Evolutionary conservation across 2,113 vertebrate genomes (phyloP).

Genomic region (Gopherus flavomarginatus): DNA sequence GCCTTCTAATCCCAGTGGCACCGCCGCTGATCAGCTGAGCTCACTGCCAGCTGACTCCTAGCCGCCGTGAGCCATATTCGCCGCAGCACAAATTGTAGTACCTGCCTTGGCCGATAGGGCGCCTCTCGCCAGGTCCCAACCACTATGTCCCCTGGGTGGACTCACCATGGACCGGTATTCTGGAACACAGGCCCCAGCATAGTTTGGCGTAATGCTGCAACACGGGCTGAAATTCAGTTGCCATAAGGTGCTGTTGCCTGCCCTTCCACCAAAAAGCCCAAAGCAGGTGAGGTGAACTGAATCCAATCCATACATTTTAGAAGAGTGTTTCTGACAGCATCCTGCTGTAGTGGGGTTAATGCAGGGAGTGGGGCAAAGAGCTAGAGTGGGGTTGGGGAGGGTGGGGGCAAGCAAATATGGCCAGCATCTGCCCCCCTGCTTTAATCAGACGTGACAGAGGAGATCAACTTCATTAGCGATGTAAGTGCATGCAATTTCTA

Average conservation of each 20-base stretch:
- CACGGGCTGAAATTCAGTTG: fast-evolving
- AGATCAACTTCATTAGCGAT: no score
- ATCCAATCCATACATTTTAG: background rate
- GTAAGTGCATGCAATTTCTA: background rate
- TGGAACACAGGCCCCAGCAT: background rate
- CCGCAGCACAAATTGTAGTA: no score
- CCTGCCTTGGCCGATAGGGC: no score
- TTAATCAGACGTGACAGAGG: background rate
- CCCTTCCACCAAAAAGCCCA: constrained; percentile 73
- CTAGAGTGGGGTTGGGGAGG: background rate
- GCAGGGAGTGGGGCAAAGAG: background rate
- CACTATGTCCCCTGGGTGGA: background rate
- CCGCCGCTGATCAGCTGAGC: no score
- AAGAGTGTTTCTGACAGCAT: background rate
- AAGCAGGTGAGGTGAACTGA: constrained; percentile 63
- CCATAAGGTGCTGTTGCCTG: fast-evolving
- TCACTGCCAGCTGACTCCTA: no score
- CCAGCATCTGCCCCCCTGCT: background rate
- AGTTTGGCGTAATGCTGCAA: background rate
- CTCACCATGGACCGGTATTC: background rate
- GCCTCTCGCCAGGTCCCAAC: no score
- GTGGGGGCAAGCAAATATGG: background rate
- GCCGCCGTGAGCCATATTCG: no score
- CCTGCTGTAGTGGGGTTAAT: background rate
- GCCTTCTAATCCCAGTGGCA: no score